Evolutionary conservation across 2,888 invertebrate species (phyloP).

Genomic region (Chaetogeoica ovagalla): DNA sequence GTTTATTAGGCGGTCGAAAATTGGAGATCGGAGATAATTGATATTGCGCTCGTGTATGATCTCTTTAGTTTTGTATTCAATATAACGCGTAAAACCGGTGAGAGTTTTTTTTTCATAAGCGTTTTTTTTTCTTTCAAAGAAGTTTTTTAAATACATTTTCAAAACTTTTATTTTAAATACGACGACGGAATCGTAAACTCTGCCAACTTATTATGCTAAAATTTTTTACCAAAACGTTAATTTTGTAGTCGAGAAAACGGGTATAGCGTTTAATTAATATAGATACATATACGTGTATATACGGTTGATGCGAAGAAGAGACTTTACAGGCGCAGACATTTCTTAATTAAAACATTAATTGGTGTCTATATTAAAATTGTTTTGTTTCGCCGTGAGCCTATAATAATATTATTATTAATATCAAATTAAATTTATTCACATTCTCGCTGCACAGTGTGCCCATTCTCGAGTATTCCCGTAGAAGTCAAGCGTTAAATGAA

Average conservation of each 20-base stretch:
- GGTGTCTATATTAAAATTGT: neutral
- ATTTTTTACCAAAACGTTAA: no score
- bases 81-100: no score
- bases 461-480: neutral
- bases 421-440: neutral
- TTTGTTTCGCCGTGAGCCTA: constrained; percentile 1
- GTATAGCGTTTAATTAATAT: no score
- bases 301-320: neutral
- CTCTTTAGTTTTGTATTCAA: no score
- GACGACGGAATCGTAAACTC: neutral
- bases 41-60: no score
- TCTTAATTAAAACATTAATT: neutral
- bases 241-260: no score
- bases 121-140: no score
- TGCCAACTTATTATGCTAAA: neutral
- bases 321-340: neutral
- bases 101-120: no score
- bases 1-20: no score
- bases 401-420: constrained; percentile 9
- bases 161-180: neutral
- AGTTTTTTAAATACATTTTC: constrained; percentile 16
- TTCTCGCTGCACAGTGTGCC: neutral
- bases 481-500: neutral
- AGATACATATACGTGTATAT: neutral
- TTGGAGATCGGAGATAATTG: no score